Conservation (phyloP, 2,888 invertebrate genomes). For the Drosophila austrosaltans region DNA sequence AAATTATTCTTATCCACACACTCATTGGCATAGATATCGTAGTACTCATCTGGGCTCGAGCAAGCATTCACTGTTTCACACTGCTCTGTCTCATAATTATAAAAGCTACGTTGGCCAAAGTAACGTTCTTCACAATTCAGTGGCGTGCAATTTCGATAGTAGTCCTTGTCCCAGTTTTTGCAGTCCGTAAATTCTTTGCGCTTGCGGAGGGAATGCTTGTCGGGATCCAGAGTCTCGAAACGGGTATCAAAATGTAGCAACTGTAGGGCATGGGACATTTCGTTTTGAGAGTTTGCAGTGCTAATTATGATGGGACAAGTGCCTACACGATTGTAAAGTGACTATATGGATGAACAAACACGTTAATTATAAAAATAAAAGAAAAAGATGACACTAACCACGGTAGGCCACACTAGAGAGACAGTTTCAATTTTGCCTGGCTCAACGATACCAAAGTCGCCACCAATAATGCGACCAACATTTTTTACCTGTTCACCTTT, state of each 20-base stretch:
- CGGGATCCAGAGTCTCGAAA: conserved; percentile 71
- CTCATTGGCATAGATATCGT: conserved; percentile 65
- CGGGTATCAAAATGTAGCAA: conserved; percentile 77
- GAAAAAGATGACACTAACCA: conserved; percentile 52
- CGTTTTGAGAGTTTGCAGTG: conserved; percentile 59
- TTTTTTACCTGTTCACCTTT: conserved; percentile 43
- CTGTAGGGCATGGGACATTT: conserved; percentile 52
- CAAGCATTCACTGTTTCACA: conserved; percentile 70
- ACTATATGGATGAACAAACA: conserved; percentile 52
- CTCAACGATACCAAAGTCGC: conserved; percentile 77
- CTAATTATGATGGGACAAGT: conserved; percentile 73
- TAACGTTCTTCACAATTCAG: conserved; percentile 85
- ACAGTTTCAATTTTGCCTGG: conserved; percentile 68
- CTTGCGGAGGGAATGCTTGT: conserved; percentile 53
- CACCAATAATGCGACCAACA: conserved; percentile 75
- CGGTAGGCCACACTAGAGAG: conserved; percentile 81
- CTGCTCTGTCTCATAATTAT: conserved; percentile 78
- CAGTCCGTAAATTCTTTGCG: conserved; percentile 70
- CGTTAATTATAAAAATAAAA: not conserved
- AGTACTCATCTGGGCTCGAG: conserved; percentile 34
- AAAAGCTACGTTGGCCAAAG: conserved; percentile 84
- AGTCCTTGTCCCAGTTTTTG: conserved; percentile 84
- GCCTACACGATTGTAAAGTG: conserved; percentile 81
- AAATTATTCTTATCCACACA: conserved; percentile 54
- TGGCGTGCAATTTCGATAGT: conserved; percentile 84